Base-by-base conservation (phyloP, 2,888 invertebrate genomes). In the Xanthorhoe designata region DNA sequence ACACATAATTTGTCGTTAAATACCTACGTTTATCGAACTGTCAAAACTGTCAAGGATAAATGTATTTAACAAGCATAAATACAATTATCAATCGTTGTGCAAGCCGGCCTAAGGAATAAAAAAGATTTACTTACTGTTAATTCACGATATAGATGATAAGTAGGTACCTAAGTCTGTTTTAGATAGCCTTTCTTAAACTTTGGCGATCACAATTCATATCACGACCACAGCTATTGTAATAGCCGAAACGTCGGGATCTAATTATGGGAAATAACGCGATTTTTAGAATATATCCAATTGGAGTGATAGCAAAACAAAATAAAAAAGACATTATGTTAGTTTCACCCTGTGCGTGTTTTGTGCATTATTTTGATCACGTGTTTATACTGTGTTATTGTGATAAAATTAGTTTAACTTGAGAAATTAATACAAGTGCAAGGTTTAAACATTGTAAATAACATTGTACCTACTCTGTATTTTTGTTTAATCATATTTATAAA, bases 351-450 rank as follows among this genome's bases (percentile, higher is more conserved):
- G 58, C 18, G 35, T 50, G 47, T 55, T 55, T 47, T 47, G 13
- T 58, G 62, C 61, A 61, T 82, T 80, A 79, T 66, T 75, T 78
- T 70, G 69, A 65, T 72, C 63, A 67, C 59, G 24, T 69, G 61
- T 58, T 68, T n/a, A 3, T 68, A 69, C 66, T 70, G 29, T 66
- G n/a, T 65, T 63, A 66, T 72, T 72, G 70, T 72, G 72, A 70
- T 69, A 64, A 56, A 53, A 53, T 57, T 29, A 60, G 35, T 35
- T 42, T 42, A 13, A 13, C 38, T 10, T 13, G 38, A 13, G 13
- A 13, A 38, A 38, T 38, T 10, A 9, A 38, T 38, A 38, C 10
- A 38, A 38, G 38, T 42, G 13, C 13, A 3, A 13, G 38, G 13
- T 42, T 13, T 10, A 42, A 42, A 13, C 35, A 64, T 45, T 62